Evolutionary conservation across 2,888 invertebrate genomes (phyloP), one percentile per base, ranked within the genome.

Genomic region (Ellobium chinense): DNA sequence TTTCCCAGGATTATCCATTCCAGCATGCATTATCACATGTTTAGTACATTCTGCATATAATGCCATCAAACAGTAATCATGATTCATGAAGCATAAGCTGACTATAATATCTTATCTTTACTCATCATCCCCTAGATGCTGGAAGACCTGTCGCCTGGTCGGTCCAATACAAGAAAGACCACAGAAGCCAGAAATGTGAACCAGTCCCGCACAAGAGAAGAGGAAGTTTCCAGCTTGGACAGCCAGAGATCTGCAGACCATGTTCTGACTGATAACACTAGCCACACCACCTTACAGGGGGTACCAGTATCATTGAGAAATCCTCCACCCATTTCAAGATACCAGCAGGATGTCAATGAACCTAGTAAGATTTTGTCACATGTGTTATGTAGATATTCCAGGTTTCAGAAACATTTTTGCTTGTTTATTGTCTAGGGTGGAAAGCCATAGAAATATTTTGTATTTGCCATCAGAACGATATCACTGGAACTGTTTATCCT

Each of bases 241-340:
- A 75, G 76, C 54, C 77, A 68, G 36, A 66, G 58, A 34, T 58
- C 77, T 34, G 29, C 58, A 24, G 37, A 58, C 0, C 24, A 24
- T n/a, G 34, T 18, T 29, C 21, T 31, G 68, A 58, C 12, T 14
- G 37, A 31, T 31, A 54, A 29, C 12, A 9, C 70, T 31, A 80
- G 80, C 62, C 80, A 75, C 12, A 80, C 54, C 9, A 80, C 75
- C 4, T 46, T 80, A 7, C 63, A 74, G 34, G 80, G 80, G 1
- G 62, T 75, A 1, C 75, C 75, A 5, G 80, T 80, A 9, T 69
- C 80, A 1, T 39, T 80, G 69, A 80, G 63, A 39, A 74, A 80
- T 24, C 80, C 80, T 24, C 80, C 80, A 3, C 80, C 80, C 21
- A 34, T 80, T 27, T 46, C 60, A 27, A 56, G 74, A 68, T 74